Percentiles rank a stretch among this genome's conserved stretches.
phyloP scores from a whole-genome alignment of 2,113 vertebrate genomes.

The Calidris pygmaea region DNA sequence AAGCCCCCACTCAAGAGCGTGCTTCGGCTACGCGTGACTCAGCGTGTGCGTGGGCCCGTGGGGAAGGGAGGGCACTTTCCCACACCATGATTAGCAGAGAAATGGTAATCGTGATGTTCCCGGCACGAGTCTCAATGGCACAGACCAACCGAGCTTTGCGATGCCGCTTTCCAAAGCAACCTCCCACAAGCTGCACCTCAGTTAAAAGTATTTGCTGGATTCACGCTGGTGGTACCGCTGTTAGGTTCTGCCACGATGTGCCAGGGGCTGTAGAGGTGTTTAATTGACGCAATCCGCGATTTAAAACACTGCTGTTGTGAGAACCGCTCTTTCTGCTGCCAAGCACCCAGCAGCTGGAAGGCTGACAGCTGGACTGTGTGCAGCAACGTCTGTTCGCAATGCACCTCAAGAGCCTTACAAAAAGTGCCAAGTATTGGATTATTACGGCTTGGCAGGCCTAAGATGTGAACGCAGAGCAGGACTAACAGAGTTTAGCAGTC shows the following conservation, averaged over 20 bases:
- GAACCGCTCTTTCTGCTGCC: not conserved
- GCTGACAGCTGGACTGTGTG: not conserved
- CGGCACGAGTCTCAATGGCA: accelerated
- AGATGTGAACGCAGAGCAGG: not conserved
- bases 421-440: not conserved
- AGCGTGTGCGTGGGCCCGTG: accelerated
- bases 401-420: not conserved
- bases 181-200: not conserved
- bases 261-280: not conserved
- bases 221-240: not conserved
- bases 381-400: accelerated
- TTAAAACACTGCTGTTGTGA: not conserved
- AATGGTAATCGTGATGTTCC: not conserved
- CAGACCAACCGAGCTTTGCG: accelerated
- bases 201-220: not conserved
- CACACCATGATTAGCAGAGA: not conserved
- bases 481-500: not conserved
- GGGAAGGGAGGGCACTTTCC: not conserved
- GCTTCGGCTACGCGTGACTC: accelerated
- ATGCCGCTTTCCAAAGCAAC: not conserved
- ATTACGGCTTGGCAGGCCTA: not conserved
- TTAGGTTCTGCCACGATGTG: accelerated
- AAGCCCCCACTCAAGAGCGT: not conserved
- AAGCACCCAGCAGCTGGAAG: not conserved
- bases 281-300: not conserved